Base-by-base conservation (phyloP, 2,113 vertebrate species). In the Podarcis raffonei region DNA sequence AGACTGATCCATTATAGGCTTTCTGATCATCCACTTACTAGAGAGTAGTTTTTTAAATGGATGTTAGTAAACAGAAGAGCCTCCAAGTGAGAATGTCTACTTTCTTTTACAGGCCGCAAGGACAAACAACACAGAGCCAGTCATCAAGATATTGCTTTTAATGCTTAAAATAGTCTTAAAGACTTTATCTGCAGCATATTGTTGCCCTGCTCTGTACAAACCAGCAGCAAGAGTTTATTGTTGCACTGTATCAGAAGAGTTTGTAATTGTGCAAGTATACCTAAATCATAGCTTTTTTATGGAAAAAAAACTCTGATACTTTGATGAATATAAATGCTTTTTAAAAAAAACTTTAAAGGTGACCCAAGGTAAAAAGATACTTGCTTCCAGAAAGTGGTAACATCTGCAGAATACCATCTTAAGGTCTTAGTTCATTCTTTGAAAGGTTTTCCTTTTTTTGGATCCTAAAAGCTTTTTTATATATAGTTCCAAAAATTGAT, bases 401-500 rank as follows among this genome's bases (percentile, higher is more conserved):
- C n/a, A 1, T 22, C 22, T 83, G 1, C 48, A 35, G 82, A 85
- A 75, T 22, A 66, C 0, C 30, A 2, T 3, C 0, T 13, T 79
- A 84, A 89, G 84, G 78, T 65, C 32, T 86, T 87, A 15, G 83
- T 65, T 75, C 57, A 53, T 57, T 3, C 30, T 83, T 79, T 84
- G 25, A 48, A 92, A 13, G 68, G 53, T 13, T 0, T 71, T 87
- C 76, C 23, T 8, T 39, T 76, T 76, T 90, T 78, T n/a, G 75
- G 6, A 11, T 32, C 84, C 48, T 68, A 37, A 39, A 89, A 77
- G 74, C 39, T 66, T 86, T 4, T 90, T 81, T 30, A 75, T 42
- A 68, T 22, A 37, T 76, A 86, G 79, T 77, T 68, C 79, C 79
- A 90, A 83, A 86, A 90, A 86, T 83, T 89, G 86, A 90, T 80